These are phyloP conservation scores for Rutilus rutilus DNA, from an alignment of 2,113 vertebrate genomes.

Conservation along the genomic window DNA sequence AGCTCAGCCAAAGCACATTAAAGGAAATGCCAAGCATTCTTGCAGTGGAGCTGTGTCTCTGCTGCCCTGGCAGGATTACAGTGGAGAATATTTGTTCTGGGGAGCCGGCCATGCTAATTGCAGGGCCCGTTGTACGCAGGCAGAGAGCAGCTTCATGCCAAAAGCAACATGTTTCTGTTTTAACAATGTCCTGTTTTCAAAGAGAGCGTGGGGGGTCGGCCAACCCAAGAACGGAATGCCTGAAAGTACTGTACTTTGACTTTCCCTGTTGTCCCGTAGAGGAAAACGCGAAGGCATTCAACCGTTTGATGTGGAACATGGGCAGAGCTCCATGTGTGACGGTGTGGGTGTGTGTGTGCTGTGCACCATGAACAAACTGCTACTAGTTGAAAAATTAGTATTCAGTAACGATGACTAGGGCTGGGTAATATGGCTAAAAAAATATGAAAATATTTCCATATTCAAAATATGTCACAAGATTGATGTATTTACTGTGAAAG, in stretches of 20 bases:
- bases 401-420: slow-evolving; percentile 20
- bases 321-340: background rate
- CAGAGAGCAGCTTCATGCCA: slow-evolving; percentile 53
- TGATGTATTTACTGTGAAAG: background rate
- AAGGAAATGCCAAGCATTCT: slow-evolving; percentile 64
- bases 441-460: background rate
- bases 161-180: slow-evolving; percentile 64
- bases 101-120: slow-evolving; percentile 63
- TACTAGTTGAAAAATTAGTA: background rate
- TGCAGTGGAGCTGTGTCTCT: slow-evolving; percentile 53
- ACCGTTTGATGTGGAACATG: slow-evolving; percentile 31
- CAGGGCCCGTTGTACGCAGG: slow-evolving; percentile 56
- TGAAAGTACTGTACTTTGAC: slow-evolving; percentile 45
- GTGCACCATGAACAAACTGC: slow-evolving; percentile 19
- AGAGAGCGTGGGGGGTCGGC: slow-evolving; percentile 41
- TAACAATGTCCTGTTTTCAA: slow-evolving; percentile 61
- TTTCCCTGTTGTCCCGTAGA: slow-evolving; percentile 15
- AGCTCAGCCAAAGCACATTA: slow-evolving; percentile 59
- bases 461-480: background rate
- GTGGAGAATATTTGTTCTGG: slow-evolving; percentile 60
- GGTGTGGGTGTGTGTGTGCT: background rate
- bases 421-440: background rate
- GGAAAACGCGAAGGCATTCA: background rate
- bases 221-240: slow-evolving; percentile 47
- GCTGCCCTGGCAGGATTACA: slow-evolving; percentile 57